phyloP scores from a whole-genome alignment of 2,797 vertebrate species.

The Florisuga fusca region DNA sequence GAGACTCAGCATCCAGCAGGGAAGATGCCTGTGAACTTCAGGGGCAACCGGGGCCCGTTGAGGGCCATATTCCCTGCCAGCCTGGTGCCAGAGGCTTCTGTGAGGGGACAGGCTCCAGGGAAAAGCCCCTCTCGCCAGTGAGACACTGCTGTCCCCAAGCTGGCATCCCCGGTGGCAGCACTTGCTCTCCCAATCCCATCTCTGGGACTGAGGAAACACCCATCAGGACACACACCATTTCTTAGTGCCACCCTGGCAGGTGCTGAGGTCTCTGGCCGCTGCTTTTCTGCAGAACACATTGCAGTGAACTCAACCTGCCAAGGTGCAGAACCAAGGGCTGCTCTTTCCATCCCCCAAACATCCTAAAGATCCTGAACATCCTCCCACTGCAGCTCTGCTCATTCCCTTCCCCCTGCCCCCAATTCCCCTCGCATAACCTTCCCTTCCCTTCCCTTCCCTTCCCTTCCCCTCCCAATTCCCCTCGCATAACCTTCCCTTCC shows the following conservation, averaged over 20 bases:
- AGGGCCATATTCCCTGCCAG: background rate
- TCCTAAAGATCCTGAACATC: background rate
- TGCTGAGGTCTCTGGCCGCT: background rate
- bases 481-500: background rate
- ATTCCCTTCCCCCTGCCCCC: background rate
- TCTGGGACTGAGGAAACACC: background rate
- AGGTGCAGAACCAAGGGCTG: background rate
- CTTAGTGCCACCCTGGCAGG: background rate
- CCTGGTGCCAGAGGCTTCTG: background rate
- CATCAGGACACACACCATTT: background rate
- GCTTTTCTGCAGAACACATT: background rate
- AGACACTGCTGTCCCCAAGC: fast-evolving
- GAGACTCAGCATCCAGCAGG: fast-evolving
- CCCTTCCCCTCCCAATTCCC: no score
- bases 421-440: no score
- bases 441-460: background rate
- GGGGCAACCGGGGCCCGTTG: no score
- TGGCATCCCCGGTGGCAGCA: fast-evolving
- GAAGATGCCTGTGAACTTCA: fast-evolving
- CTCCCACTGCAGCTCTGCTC: fast-evolving
- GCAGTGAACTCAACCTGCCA: background rate
- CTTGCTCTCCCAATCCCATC: fast-evolving
- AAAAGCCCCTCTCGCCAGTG: fast-evolving
- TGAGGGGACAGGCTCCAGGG: background rate
- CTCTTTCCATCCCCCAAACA: background rate